Percentiles rank a stretch among this genome's conserved stretches.
Evolutionary conservation across 1,140 invertebrate genomes (phyloP).

Genomic region (Zaprionus taronus): DNA sequence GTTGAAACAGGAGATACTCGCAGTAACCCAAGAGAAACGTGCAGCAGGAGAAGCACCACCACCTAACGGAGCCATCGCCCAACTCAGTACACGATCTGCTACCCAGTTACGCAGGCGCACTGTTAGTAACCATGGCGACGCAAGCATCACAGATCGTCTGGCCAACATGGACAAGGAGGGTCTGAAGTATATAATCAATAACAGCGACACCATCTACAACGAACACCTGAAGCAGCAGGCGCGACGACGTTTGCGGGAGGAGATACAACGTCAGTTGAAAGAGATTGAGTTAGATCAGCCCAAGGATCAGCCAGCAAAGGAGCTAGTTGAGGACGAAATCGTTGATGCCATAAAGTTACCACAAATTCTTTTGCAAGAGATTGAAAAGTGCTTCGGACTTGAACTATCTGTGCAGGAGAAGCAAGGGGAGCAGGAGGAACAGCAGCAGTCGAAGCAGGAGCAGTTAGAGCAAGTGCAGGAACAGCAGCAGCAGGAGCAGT

Average conservation of each 20-base stretch:
- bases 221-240: slow-evolving; percentile 73
- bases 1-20: slow-evolving; percentile 58
- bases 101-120: slow-evolving; percentile 35
- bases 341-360: slow-evolving; percentile 75
- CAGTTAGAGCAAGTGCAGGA: not conserved
- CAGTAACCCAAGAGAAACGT: slow-evolving; percentile 41
- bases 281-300: slow-evolving; percentile 62
- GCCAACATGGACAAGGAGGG: slow-evolving; percentile 73
- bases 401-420: slow-evolving; percentile 28
- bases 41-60: not conserved
- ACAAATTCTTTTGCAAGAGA: slow-evolving; percentile 63
- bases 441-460: not conserved
- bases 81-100: not conserved
- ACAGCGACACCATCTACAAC: slow-evolving; percentile 71
- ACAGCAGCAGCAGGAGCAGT: not conserved
- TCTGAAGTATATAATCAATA: slow-evolving; percentile 79
- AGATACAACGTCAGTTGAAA: slow-evolving; percentile 69
- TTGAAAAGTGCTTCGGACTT: slow-evolving; percentile 72
- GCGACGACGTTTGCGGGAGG: slow-evolving; percentile 63
- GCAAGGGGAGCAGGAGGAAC: not conserved
- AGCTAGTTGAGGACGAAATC: slow-evolving; percentile 70
- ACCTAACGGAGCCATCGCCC: not conserved
- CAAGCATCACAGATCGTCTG: slow-evolving; percentile 54
- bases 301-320: slow-evolving; percentile 37
- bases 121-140: slow-evolving; percentile 19